These are phyloP conservation scores for Acanthisitta chloris DNA, from an alignment of 2,113 vertebrate species.

Conservation along the genomic window DNA sequence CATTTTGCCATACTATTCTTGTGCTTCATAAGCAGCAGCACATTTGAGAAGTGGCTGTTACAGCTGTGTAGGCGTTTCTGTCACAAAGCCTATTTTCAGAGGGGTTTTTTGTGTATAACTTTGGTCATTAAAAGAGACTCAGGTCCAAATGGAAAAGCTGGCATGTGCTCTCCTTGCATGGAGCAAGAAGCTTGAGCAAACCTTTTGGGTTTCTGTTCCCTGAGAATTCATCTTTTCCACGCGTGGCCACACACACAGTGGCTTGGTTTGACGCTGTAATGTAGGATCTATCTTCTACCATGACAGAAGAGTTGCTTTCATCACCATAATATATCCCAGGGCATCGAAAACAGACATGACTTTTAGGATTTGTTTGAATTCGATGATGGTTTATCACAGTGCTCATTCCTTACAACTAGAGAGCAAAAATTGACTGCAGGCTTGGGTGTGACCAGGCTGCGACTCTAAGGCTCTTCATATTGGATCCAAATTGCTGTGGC, in stretches of 20 bases:
- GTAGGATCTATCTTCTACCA: neutral
- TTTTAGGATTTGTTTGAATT: neutral
- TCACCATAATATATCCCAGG: neutral
- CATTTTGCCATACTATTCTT: slow-evolving; percentile 61
- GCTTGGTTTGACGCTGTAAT: neutral
- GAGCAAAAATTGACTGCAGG: neutral
- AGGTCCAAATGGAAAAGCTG: neutral
- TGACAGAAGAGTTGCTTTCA: neutral
- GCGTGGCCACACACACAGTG: accelerated
- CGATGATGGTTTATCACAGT: neutral
- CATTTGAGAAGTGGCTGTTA: slow-evolving; percentile 8
- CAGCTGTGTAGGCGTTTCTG: slow-evolving; percentile 48
- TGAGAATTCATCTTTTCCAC: neutral
- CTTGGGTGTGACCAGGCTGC: neutral
- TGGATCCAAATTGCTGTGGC: neutral
- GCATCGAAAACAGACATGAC: accelerated
- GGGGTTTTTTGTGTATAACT: neutral
- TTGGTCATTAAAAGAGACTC: neutral
- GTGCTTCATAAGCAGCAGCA: slow-evolving; percentile 17
- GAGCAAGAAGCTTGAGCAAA: neutral
- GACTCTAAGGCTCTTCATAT: neutral
- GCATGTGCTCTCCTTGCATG: accelerated
- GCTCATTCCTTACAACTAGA: neutral
- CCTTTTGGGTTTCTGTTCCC: neutral
- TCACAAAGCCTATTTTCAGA: neutral